Percentiles rank a stretch among this genome's conserved stretches.
Evolutionary conservation across 92 coral and sea anemone species (phyloP).

Genomic region (Plumapathes pennacea): DNA sequence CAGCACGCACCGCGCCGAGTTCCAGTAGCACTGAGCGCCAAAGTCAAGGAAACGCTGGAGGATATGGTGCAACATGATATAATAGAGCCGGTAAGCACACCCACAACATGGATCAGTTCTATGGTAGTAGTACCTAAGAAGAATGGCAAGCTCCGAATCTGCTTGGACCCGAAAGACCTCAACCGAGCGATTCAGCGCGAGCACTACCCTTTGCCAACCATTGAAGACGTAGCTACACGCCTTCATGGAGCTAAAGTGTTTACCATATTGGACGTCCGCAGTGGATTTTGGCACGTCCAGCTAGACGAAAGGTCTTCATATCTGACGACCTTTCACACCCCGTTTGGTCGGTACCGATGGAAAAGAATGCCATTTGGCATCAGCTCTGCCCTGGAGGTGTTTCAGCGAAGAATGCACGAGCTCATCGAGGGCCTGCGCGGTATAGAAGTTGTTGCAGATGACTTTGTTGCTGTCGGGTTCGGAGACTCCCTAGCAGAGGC

Average conservation of each 20-base stretch:
- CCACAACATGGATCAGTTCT: conserved; percentile 33
- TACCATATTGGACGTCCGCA: conserved; percentile 23
- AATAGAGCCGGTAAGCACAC: conserved; percentile 32
- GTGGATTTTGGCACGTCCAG: conserved; percentile 24
- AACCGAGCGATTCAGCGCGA: conserved; percentile 45
- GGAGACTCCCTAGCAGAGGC: conserved; percentile 33
- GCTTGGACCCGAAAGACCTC: conserved; percentile 57
- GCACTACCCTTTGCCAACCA: conserved; percentile 49
- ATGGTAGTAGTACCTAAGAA: conserved; percentile 44
- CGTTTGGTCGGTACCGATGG: conserved; percentile 24
- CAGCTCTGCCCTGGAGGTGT: conserved; percentile 23
- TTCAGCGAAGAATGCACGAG: conserved; percentile 30
- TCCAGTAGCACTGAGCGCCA: conserved; percentile 22
- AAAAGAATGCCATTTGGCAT: conserved; percentile 28
- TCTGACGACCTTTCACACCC: conserved; percentile 28
- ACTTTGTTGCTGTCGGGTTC: conserved; percentile 25
- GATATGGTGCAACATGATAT: conserved; percentile 33
- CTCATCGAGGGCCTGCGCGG: conserved; percentile 19
- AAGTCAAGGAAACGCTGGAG: conserved; percentile 38
- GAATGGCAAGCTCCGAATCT: conserved; percentile 35
- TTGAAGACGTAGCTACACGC: conserved; percentile 51
- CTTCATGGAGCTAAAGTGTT: conserved; percentile 60
- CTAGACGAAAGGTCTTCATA: conserved; percentile 20
- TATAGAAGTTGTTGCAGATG: conserved; percentile 30
- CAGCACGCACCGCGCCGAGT: conserved; percentile 44